Conservation (phyloP, 2,888 invertebrate species). For the Thelaira solivaga region DNA sequence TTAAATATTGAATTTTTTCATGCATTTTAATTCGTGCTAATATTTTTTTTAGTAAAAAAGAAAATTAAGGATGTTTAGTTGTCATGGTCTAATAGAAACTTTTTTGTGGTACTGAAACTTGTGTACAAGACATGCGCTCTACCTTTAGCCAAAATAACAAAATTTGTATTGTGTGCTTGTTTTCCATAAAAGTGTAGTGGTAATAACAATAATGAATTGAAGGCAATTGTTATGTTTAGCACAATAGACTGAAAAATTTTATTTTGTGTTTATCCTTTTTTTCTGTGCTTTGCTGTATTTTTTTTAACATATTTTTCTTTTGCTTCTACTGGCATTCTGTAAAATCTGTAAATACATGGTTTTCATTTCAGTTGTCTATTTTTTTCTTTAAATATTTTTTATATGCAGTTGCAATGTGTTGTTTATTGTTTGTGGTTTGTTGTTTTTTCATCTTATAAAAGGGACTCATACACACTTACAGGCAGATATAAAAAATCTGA, state of each 20-base stretch:
- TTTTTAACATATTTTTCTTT: constrained; percentile 9
- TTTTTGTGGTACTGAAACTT: constrained; percentile 3
- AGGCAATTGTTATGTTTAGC: constrained; percentile 52
- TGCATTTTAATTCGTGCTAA: too few relatives aligned
- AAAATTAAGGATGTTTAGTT: constrained; percentile 9
- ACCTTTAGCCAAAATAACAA: too few relatives aligned
- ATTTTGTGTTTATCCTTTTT: constrained; percentile 3
- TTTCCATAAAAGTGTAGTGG: constrained; percentile 46
- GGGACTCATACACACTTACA: too few relatives aligned
- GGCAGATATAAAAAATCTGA: constrained; percentile 45
- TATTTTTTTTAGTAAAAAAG: background rate
- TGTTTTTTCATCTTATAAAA: background rate
- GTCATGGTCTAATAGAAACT: constrained; percentile 19
- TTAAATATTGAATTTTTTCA: background rate
- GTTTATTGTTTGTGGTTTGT: constrained; percentile 42
- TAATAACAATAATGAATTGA: constrained; percentile 59
- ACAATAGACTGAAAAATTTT: constrained; percentile 49
- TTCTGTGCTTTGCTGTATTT: background rate
- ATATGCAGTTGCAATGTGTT: constrained; percentile 49
- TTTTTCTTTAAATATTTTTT: too few relatives aligned
- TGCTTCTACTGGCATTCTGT: background rate
- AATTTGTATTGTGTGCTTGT: background rate
- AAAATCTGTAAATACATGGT: constrained; percentile 5
- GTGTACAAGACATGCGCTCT: constrained; percentile 44
- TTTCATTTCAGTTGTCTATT: constrained; percentile 13